Evolutionary conservation across 2,888 invertebrate species (phyloP).

Genomic region (Hipparchia semele): DNA sequence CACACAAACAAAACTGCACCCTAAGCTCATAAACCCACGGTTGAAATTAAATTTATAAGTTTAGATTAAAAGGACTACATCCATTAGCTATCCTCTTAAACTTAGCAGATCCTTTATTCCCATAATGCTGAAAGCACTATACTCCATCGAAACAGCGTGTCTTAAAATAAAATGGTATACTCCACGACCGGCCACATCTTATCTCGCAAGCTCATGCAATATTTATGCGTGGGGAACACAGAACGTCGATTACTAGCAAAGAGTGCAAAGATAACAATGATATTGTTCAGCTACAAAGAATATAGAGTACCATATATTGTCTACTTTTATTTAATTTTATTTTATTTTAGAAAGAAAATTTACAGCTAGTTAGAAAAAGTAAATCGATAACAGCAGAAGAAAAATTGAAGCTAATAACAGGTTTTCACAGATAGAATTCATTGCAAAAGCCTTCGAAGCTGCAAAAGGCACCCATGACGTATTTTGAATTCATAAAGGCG

Average conservation of each 20-base stretch:
- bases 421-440: no score
- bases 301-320: background rate
- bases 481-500: no score
- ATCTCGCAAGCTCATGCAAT: slow-evolving; percentile 64
- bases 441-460: no score
- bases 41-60: slow-evolving; percentile 28
- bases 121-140: slow-evolving; percentile 44
- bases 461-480: no score
- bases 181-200: slow-evolving; percentile 60
- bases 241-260: slow-evolving; percentile 67
- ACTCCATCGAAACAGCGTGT: slow-evolving; percentile 40
- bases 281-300: background rate
- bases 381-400: no score
- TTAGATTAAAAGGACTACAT: slow-evolving; percentile 39
- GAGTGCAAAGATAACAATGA: slow-evolving; percentile 31
- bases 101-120: slow-evolving; percentile 43
- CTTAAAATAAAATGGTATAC: slow-evolving; percentile 61
- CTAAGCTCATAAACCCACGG: slow-evolving; percentile 19
- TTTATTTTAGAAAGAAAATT: no score
- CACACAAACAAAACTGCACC: slow-evolving; percentile 23
- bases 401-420: no score
- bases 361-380: no score
- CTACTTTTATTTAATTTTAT: no score
- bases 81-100: slow-evolving; percentile 43
- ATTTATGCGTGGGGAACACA: slow-evolving; percentile 72